A percentile compares a stretch with the other conserved stretches of the same genome.
Conservation (phyloP, 2,113 vertebrate species). For the Origma solitaria region DNA sequence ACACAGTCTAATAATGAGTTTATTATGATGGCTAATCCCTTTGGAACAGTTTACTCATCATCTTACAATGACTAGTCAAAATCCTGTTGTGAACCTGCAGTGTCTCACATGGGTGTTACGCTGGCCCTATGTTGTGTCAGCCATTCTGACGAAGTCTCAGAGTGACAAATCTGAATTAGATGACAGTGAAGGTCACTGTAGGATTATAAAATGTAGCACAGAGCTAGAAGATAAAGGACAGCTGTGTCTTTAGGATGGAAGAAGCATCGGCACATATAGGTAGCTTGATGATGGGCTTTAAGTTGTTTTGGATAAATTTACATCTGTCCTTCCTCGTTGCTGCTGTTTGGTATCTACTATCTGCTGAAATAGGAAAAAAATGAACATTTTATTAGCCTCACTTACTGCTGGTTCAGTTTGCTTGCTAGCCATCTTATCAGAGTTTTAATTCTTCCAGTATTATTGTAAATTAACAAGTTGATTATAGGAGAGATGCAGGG, state of each 20-base stretch:
- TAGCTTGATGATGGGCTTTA: neutral
- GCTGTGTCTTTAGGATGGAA: neutral
- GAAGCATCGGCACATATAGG: neutral
- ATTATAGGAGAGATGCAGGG: neutral
- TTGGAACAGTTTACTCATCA: neutral
- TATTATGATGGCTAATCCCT: neutral
- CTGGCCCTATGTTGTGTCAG: neutral
- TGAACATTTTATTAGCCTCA: neutral
- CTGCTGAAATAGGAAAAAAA: neutral
- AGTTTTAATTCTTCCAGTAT: neutral
- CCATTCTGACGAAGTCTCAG: neutral
- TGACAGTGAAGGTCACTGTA: neutral
- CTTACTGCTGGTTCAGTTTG: neutral
- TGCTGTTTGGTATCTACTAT: neutral
- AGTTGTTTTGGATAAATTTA: neutral
- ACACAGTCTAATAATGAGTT: neutral
- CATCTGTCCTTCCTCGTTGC: neutral
- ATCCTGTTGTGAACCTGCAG: neutral
- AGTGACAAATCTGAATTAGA: neutral
- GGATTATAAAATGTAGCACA: neutral
- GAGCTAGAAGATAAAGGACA: neutral
- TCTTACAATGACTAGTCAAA: neutral
- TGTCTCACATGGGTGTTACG: fast-evolving
- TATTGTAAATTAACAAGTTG: neutral
- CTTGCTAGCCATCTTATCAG: neutral